Evolutionary conservation across 2,797 vertebrate genomes (phyloP), one percentile per base, ranked within the genome.

Genomic region (Arnoldichthys spilopterus): DNA sequence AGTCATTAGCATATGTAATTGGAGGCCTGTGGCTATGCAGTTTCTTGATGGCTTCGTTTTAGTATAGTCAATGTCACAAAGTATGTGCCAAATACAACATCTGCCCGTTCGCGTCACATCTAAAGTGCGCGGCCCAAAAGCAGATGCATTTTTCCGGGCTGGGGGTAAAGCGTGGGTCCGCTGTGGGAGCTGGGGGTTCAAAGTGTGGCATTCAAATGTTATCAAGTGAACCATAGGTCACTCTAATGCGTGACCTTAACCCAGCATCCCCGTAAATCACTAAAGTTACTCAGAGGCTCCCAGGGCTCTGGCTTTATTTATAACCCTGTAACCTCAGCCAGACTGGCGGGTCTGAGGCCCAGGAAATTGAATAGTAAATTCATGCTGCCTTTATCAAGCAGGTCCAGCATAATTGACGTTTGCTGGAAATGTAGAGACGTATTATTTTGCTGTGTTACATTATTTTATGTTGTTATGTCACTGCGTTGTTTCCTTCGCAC

Each of bases 351-450:
- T 88, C 90, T 90, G 91, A 91, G 90, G 87, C 90, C 90, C 84
- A 89, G 90, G 93, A 94, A 94, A 95, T 94, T 93, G 91, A 94
- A 94, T 93, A 93, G 92, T 94, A 94, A 94, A 95, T 94, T 91
- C 90, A 93, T 90, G 88, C 88, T 82, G 84, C 89, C 85, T 87
- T 90, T 89, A 90, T 90, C 91, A 90, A 89, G 79, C 87, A 67
- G 59, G 85, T 86, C 78, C 82, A 74, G 82, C 86, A 89, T 92
- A 91, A 92, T 91, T 91, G 88, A 86, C 87, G 83, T 81, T 81
- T 81, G 68, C 75, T 83, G 71, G 63, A 28, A 45, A 68, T 45
- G 24, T 59, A 3, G 1, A 77, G 59, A 63, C n/a, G 59, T 71
- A 79, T 75, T 80, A 37, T 81, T 28, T 62, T 62, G 49, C 49